phyloP scores from a whole-genome alignment of 2,888 invertebrate genomes.

The Disparrhopalites patrizii region DNA sequence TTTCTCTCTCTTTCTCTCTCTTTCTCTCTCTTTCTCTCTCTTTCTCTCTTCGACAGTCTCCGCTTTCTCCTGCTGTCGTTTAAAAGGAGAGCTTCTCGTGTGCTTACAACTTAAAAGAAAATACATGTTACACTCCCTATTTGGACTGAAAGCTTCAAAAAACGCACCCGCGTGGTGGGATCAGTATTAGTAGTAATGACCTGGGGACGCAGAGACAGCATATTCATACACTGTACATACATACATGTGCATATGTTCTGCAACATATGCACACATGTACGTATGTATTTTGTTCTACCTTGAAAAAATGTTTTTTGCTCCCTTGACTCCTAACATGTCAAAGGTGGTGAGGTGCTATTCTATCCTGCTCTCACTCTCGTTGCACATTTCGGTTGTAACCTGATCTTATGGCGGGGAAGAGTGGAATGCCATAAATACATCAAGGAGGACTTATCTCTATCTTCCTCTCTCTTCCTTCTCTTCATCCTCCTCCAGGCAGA shows the following conservation, averaged over 20 bases:
- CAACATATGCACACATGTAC: not conserved
- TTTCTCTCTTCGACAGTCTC: not conserved
- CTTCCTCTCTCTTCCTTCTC: slow-evolving; percentile 6
- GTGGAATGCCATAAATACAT: slow-evolving; percentile 28
- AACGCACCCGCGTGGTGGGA: no score
- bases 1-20: not conserved
- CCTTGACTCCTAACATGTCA: no score
- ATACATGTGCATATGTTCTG: not conserved
- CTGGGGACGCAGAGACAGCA: not conserved
- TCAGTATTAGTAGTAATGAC: no score
- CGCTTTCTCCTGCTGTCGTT: not conserved
- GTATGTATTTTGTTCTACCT: not conserved
- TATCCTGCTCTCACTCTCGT: not conserved
- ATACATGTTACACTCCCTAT: no score
- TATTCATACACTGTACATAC: not conserved
- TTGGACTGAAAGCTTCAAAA: no score
- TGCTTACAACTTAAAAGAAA: no score
- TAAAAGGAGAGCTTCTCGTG: not conserved
- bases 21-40: slow-evolving; percentile 6
- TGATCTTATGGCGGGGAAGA: not conserved
- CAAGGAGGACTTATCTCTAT: slow-evolving; percentile 23
- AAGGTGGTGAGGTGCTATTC: no score
- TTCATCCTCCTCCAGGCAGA: not conserved
- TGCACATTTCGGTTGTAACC: not conserved
- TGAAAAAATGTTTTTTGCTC: no score